Evolutionary conservation across 2,888 invertebrate genomes (phyloP).

Genomic region (Chydorus sphaericus): DNA sequence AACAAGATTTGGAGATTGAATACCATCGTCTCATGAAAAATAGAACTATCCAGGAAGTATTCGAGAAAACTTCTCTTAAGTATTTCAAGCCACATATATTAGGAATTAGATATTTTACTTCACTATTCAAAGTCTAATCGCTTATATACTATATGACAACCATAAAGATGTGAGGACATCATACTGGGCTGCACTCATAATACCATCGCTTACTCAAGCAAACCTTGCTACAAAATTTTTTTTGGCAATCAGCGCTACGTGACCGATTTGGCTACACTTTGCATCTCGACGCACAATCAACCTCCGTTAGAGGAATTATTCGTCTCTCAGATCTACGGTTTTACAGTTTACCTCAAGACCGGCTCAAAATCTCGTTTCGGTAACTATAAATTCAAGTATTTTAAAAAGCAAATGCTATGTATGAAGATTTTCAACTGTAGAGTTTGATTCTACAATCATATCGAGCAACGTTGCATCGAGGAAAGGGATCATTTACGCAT

Average conservation of each 20-base stretch:
- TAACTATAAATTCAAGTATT: too few species aligned
- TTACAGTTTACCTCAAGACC: conserved; percentile 7
- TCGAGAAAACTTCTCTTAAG: conserved; percentile 1
- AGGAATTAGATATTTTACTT: too few species aligned
- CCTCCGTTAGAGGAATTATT: background rate
- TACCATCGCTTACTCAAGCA: background rate
- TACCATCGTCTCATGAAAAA: background rate
- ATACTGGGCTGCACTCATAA: conserved; percentile 1
- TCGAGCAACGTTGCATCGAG: background rate
- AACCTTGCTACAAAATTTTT: background rate
- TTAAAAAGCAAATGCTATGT: background rate
- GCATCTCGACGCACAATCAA: conserved; percentile 8
- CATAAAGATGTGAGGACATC: conserved; percentile 3
- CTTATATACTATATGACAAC: too few species aligned
- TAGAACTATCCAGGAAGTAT: conserved; percentile 2
- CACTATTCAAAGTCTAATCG: too few species aligned
- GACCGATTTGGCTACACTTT: conserved; percentile 3
- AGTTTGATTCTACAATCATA: conserved; percentile 8
- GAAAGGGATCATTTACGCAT: conserved; percentile 9
- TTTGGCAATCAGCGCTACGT: conserved; percentile 4
- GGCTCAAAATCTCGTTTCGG: background rate
- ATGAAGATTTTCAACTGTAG: too few species aligned
- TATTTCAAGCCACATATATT: background rate
- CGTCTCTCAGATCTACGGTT: conserved; percentile 9
- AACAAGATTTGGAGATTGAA: background rate